Evolutionary conservation across 92 coral and sea anemone species (phyloP).

Genomic region (Phenganax marumi): DNA sequence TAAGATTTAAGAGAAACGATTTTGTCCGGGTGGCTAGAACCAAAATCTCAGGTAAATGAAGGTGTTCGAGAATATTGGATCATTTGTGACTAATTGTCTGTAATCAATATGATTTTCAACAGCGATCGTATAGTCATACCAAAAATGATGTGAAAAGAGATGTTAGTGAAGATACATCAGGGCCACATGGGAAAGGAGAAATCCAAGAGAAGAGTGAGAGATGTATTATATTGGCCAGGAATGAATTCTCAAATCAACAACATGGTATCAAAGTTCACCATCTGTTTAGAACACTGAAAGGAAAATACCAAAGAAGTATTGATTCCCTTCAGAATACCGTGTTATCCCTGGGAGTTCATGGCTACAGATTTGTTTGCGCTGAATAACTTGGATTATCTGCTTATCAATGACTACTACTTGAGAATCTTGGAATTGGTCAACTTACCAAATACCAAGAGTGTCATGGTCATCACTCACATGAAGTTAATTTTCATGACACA

Average conservation of each 20-base stretch:
- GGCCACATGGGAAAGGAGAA: slow-evolving; percentile 6
- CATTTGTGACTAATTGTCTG: slow-evolving; percentile 61
- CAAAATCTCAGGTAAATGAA: slow-evolving; percentile 36
- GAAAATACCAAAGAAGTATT: slow-evolving; percentile 60
- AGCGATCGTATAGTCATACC: slow-evolving; percentile 56
- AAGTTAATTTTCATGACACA: slow-evolving; percentile 61
- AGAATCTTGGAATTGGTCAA: slow-evolving; percentile 46
- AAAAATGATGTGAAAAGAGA: slow-evolving; percentile 5
- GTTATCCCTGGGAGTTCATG: slow-evolving; percentile 58
- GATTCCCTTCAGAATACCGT: slow-evolving; percentile 52
- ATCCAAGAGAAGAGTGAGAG: background rate
- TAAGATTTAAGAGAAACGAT: slow-evolving; percentile 42
- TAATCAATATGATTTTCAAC: slow-evolving; percentile 55
- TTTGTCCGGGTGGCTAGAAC: slow-evolving; percentile 62
- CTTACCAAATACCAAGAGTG: slow-evolving; percentile 48
- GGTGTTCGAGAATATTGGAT: slow-evolving; percentile 57
- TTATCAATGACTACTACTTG: slow-evolving; percentile 54
- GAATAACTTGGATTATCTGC: slow-evolving; percentile 58
- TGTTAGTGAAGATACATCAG: background rate
- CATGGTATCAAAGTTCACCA: slow-evolving; percentile 58
- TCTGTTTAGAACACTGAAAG: slow-evolving; percentile 47
- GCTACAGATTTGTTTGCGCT: slow-evolving; percentile 60
- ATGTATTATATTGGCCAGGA: slow-evolving; percentile 1
- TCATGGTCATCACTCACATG: slow-evolving; percentile 50
- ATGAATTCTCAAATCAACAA: slow-evolving; percentile 54